Evolutionary conservation across 2,797 vertebrate species (phyloP), one percentile per base, ranked within the genome.

Genomic region (Thalassophryne amazonica): DNA sequence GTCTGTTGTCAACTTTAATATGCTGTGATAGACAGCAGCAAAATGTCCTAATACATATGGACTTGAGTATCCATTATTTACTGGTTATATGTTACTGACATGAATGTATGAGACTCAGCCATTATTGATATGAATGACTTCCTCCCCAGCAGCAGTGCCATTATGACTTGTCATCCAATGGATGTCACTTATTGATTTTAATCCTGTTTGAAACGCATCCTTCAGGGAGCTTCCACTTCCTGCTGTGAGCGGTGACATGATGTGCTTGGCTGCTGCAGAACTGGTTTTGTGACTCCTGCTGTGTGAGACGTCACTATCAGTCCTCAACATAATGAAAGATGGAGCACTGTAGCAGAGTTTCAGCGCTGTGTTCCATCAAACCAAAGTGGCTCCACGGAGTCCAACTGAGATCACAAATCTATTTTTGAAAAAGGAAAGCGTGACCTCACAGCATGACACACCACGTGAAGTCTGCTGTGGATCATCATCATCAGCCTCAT

Each of bases 121-220:
- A n/a, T n/a, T n/a, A n/a, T n/a, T n/a, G n/a, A n/a, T n/a, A n/a
- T n/a, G n/a, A n/a, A n/a, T n/a, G n/a, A n/a, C n/a, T 36, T 37
- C 24, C 11, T 47, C 10, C 15, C 13, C 21, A 27, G 24, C 30
- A 7, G 5, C 49, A 7, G 37, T 41, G 19, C 14, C 36, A 21
- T 6, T 51, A 37, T 18, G 35, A 14, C 23, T 14, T 14, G 11
- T 14, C 13, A 16, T 14, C 13, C 32, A 3, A 14, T 25, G 23
- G 15, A 43, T 30, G 46, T 27, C 29, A 16, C n/a, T 17, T 48
- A 2, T 31, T 54, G 54, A 55, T 53, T 66, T 36, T 40, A 48
- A 59, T 49, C 17, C 32, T 2, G 10, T 37, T 37, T 33, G 45
- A 55, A 36, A 59, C 16, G 43, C 32, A 51, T 47, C 29, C 25